These are phyloP conservation scores for Hiodon alosoides DNA, from an alignment of 2,113 vertebrate species.

Conservation along the genomic window DNA sequence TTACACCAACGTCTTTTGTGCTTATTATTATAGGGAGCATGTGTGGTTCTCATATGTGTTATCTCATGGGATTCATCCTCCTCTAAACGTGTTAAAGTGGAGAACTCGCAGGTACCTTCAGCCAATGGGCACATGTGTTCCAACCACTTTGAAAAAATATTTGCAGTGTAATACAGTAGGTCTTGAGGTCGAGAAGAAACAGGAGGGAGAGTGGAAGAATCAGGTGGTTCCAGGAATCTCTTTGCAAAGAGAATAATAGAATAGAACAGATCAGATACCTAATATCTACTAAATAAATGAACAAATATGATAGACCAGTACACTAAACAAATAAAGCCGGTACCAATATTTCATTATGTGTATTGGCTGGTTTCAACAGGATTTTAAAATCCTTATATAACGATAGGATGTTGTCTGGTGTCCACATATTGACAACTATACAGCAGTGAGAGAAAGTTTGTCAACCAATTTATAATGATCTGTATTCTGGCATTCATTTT, in stretches of 20 bases:
- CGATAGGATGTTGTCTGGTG: too few relatives aligned
- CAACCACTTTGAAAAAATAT: constrained; percentile 53
- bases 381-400: not conserved
- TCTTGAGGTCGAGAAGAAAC: constrained; percentile 55
- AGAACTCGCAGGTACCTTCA: constrained; percentile 43
- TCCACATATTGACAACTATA: too few relatives aligned
- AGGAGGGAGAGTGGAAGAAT: constrained; percentile 36
- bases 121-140: constrained; percentile 36
- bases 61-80: constrained; percentile 37
- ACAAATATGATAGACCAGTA: too few relatives aligned
- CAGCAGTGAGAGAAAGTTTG: too few relatives aligned
- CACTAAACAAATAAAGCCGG: too few relatives aligned
- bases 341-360: too few relatives aligned
- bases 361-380: not conserved
- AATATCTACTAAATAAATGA: too few relatives aligned
- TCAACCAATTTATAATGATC: too few relatives aligned
- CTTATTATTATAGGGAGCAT: not conserved
- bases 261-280: not conserved
- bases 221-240: constrained; percentile 54
- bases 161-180: constrained; percentile 57
- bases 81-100: constrained; percentile 31
- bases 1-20: constrained; percentile 25
- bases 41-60: not conserved
- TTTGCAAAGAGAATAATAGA: constrained; percentile 32
- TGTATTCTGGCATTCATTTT: too few relatives aligned